Conservation (phyloP, 2,888 invertebrate genomes). For the Hybos culiciformis region DNA sequence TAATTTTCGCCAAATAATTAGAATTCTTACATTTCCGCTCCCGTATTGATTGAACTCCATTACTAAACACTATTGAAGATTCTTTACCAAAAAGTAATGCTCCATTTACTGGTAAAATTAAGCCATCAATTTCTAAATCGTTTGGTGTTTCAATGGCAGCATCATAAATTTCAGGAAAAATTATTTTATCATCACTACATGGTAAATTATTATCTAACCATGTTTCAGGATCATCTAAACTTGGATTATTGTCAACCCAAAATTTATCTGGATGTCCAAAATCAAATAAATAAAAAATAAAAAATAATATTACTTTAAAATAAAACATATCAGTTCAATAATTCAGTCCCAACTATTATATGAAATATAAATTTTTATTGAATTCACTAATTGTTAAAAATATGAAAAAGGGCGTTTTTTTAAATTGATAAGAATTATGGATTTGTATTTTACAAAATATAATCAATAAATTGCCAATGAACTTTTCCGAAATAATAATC, state of each 20-base stretch:
- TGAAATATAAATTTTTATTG: too few species aligned
- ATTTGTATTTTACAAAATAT: too few species aligned
- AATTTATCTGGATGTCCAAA: not conserved
- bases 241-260: not conserved
- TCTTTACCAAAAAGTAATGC: not conserved
- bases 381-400: too few species aligned
- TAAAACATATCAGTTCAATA: too few species aligned
- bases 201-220: conserved; percentile 27
- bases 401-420: too few species aligned
- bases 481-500: too few species aligned
- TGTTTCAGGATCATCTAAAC: conserved; percentile 13
- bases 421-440: too few species aligned
- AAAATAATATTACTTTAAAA: too few species aligned
- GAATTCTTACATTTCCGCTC: conserved; percentile 19
- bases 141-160: conserved; percentile 24
- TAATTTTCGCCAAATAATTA: conserved; percentile 19
- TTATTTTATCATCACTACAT: conserved; percentile 24
- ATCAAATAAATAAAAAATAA: too few species aligned
- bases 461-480: too few species aligned
- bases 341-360: too few species aligned
- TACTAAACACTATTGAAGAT: conserved; percentile 19
- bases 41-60: conserved; percentile 10
- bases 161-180: conserved; percentile 27
- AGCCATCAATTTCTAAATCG: conserved; percentile 13
- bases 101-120: conserved; percentile 8